phyloP scores from a whole-genome alignment of 1,140 invertebrate species.

The Laupala kohalensis region DNA sequence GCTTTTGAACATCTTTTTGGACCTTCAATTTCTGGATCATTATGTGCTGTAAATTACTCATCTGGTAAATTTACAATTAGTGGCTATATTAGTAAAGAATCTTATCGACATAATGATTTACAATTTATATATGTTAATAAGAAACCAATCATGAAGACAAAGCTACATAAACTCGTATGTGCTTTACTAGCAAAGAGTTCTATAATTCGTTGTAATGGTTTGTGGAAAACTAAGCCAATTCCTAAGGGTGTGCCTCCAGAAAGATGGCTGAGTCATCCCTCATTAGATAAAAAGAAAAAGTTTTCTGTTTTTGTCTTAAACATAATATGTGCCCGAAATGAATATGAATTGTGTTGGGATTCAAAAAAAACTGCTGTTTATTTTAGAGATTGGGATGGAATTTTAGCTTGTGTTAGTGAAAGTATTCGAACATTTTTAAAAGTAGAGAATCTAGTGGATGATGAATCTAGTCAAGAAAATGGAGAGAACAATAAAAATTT shows the following conservation, averaged over 20 bases:
- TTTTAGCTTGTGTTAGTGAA: constrained; percentile 38
- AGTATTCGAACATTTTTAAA: constrained; percentile 29
- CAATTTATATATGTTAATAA: constrained; percentile 52
- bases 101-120: constrained; percentile 29
- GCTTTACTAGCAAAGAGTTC: constrained; percentile 26
- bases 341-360: constrained; percentile 40
- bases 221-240: constrained; percentile 12
- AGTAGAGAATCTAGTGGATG: constrained; percentile 10
- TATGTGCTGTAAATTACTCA: constrained; percentile 34
- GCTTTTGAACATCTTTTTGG: constrained; percentile 38
- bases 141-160: constrained; percentile 35
- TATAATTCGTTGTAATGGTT: constrained; percentile 20
- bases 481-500: background rate
- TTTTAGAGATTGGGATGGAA: constrained; percentile 42
- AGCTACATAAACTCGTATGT: constrained; percentile 38
- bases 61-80: constrained; percentile 35
- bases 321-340: constrained; percentile 38
- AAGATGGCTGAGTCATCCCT: constrained; percentile 18
- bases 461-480: too few relatives aligned
- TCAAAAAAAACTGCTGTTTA: constrained; percentile 38
- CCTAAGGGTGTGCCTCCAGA: constrained; percentile 10
- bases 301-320: constrained; percentile 43
- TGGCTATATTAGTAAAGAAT: constrained; percentile 37
- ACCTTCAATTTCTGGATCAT: constrained; percentile 26
- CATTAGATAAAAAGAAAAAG: constrained; percentile 24